Conservation (phyloP, 1,140 invertebrate species). For the Pogonomyrmex barbatus region DNA sequence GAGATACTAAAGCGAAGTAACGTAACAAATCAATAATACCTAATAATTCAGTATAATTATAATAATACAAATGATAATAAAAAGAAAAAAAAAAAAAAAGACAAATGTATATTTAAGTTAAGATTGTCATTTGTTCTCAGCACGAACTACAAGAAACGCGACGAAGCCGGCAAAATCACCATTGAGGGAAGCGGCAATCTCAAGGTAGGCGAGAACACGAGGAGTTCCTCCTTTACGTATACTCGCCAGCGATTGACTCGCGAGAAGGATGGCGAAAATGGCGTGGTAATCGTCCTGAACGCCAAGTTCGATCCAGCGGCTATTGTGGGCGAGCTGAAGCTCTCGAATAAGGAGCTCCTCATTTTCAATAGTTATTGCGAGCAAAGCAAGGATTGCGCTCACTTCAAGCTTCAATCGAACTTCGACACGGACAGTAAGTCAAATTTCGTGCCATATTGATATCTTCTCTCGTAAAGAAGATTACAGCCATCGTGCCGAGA, state of each 20-base stretch:
- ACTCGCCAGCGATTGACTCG: slow-evolving; percentile 88
- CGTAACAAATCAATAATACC: no score
- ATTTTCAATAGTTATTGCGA: slow-evolving; percentile 91
- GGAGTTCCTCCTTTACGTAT: slow-evolving; percentile 90
- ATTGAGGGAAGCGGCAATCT: slow-evolving; percentile 90
- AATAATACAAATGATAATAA: not conserved
- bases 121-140: slow-evolving; percentile 80
- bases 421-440: slow-evolving; percentile 86
- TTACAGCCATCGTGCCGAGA: not conserved
- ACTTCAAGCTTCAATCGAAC: slow-evolving; percentile 89
- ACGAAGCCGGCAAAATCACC: slow-evolving; percentile 90
- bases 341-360: slow-evolving; percentile 90
- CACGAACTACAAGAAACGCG: slow-evolving; percentile 89
- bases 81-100: not conserved
- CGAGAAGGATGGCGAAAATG: slow-evolving; percentile 88
- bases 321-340: slow-evolving; percentile 88
- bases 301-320: slow-evolving; percentile 86
- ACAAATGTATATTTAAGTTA: slow-evolving; percentile 8
- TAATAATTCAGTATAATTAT: no score
- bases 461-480: not conserved
- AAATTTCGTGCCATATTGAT: not conserved
- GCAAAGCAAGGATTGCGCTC: slow-evolving; percentile 91
- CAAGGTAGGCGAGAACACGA: slow-evolving; percentile 89
- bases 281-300: slow-evolving; percentile 86
- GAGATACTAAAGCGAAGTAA: no score